Conservation (phyloP, 2,888 invertebrate genomes). For the Ctenicera cuprea region DNA sequence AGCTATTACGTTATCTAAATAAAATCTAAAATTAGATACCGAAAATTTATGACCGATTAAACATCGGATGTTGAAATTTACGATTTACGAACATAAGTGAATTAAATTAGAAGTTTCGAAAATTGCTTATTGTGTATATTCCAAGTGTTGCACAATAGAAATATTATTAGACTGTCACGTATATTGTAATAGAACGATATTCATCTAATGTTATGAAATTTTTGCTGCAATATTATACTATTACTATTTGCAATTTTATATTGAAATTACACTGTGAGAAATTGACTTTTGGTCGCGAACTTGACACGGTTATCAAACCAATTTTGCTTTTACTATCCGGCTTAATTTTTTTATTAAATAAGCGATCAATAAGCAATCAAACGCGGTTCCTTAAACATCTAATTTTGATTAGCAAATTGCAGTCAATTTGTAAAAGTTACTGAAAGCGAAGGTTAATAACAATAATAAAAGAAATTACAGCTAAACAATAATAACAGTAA, state of each 20-base stretch:
- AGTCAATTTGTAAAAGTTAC: conserved; percentile 19
- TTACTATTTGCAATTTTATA: conserved; percentile 10
- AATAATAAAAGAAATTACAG: conserved; percentile 39
- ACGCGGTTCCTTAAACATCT: conserved; percentile 4
- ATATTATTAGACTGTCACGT: conserved; percentile 38
- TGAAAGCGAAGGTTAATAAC: conserved; percentile 46
- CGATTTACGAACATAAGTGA: conserved; percentile 36
- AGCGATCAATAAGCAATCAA: neutral
- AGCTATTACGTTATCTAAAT: conserved; percentile 41
- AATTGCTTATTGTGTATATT: conserved; percentile 37
- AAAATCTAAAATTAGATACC: conserved; percentile 40
- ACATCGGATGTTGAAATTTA: conserved; percentile 34
- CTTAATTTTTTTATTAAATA: neutral
- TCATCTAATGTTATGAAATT: conserved; percentile 26
- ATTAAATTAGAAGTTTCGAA: conserved; percentile 40
- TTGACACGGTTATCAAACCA: conserved; percentile 6
- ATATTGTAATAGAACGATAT: conserved; percentile 28
- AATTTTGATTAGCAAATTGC: conserved; percentile 6
- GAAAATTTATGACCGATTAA: conserved; percentile 39
- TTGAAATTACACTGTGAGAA: conserved; percentile 16
- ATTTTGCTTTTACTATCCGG: neutral
- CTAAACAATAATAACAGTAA: conserved; percentile 41
- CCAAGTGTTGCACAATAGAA: conserved; percentile 24
- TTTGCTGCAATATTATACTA: conserved; percentile 6
- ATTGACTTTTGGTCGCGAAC: conserved; percentile 23